Conservation (phyloP, 2,797 vertebrate genomes). For the Tokudaia muenninki region DNA sequence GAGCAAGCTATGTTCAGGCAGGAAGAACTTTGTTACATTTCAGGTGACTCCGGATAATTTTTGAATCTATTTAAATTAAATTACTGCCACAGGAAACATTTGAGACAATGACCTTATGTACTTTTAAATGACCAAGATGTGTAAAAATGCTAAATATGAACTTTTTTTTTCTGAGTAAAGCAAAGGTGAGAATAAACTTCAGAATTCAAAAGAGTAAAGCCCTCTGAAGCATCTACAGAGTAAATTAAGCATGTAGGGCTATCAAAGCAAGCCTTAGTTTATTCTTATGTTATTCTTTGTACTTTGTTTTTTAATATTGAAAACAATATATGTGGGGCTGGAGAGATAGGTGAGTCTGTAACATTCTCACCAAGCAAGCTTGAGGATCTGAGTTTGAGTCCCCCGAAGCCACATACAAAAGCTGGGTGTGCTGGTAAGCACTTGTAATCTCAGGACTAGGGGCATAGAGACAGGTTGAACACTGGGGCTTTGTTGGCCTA, state of each 20-base stretch:
- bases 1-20: not conserved
- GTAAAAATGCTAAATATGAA: slow-evolving; percentile 39
- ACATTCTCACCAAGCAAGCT: not conserved
- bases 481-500: not conserved
- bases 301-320: slow-evolving; percentile 46
- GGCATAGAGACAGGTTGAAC: not conserved
- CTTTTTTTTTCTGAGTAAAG: slow-evolving; percentile 34
- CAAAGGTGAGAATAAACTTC: slow-evolving; percentile 43
- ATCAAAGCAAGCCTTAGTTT: not conserved
- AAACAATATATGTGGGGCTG: not conserved
- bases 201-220: slow-evolving; percentile 29
- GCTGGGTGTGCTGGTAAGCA: not conserved
- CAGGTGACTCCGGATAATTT: slow-evolving; percentile 44
- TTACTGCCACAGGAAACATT: slow-evolving; percentile 17
- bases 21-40: slow-evolving; percentile 30
- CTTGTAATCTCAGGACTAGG: not conserved
- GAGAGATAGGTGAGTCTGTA: not conserved
- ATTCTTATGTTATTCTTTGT: not conserved
- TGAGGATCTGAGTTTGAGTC: not conserved
- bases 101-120: not conserved
- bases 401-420: not conserved
- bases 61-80: slow-evolving; percentile 55
- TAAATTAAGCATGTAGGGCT: slow-evolving; percentile 4
- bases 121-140: slow-evolving; percentile 36
- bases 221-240: not conserved